These are phyloP conservation scores for Tyrophagus putrescentiae DNA, from an alignment of 1,140 invertebrate genomes.

Conservation along the genomic window DNA sequence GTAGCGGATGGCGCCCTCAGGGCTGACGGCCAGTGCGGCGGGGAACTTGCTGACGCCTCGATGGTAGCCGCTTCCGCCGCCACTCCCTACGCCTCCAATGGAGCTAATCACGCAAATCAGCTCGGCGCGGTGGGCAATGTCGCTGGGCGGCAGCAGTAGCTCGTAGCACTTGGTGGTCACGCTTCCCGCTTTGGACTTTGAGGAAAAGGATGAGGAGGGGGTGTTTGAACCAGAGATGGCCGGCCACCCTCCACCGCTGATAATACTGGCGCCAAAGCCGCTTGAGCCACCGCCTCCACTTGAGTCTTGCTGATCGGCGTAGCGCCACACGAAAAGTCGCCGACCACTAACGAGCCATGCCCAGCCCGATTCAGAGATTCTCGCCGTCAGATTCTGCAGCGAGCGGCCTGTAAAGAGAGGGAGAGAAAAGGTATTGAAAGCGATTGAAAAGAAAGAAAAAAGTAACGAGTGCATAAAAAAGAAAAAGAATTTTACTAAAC, in stretches of 20 bases:
- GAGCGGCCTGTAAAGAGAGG: no score
- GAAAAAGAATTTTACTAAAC: no score
- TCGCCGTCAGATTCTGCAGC: slow-evolving; percentile 41
- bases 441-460: neutral
- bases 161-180: slow-evolving; percentile 49
- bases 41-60: slow-evolving; percentile 34
- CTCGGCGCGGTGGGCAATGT: slow-evolving; percentile 75
- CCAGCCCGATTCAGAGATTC: slow-evolving; percentile 49
- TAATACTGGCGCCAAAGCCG: no score
- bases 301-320: slow-evolving; percentile 35
- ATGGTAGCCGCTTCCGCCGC: neutral
- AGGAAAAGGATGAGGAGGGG: no score
- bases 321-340: slow-evolving; percentile 71
- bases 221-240: no score
- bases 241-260: no score
- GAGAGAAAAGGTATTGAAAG: neutral
- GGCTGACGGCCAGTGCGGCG: slow-evolving; percentile 76
- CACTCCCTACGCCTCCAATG: no score
- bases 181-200: neutral
- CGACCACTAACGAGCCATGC: slow-evolving; percentile 74
- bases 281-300: no score
- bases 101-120: slow-evolving; percentile 61
- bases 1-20: slow-evolving; percentile 75
- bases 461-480: neutral
- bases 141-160: slow-evolving; percentile 70